These are phyloP conservation scores for Sebastiscus tertius DNA, from an alignment of 2,797 vertebrate species.

Conservation along the genomic window DNA sequence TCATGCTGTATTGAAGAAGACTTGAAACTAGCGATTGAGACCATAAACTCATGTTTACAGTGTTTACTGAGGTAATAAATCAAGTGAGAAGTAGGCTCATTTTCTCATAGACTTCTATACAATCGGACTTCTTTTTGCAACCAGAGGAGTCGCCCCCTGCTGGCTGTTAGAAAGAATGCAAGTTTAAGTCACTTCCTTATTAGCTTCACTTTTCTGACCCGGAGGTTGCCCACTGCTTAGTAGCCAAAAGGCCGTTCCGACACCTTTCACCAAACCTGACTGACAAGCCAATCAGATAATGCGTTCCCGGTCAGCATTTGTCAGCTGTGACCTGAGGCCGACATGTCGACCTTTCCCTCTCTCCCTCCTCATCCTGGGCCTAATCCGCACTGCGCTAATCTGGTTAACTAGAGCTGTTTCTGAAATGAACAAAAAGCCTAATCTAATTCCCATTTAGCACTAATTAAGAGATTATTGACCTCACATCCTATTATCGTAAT, in stretches of 20 bases:
- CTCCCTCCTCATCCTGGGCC: slow-evolving; percentile 32
- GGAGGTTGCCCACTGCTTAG: too few species aligned
- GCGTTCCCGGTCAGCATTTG: background rate
- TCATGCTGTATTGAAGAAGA: too few species aligned
- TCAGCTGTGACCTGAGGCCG: slow-evolving; percentile 17
- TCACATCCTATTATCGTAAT: slow-evolving; percentile 74
- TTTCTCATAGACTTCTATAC: too few species aligned
- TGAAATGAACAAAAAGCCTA: slow-evolving; percentile 69
- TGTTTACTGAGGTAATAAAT: too few species aligned
- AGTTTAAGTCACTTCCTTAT: too few species aligned
- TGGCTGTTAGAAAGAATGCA: too few species aligned
- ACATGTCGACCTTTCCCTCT: slow-evolving; percentile 17
- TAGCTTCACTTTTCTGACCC: too few species aligned
- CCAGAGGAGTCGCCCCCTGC: too few species aligned
- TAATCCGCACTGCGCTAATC: slow-evolving; percentile 74
- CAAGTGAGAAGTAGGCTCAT: too few species aligned
- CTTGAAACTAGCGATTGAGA: too few species aligned
- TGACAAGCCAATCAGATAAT: slow-evolving; percentile 42
- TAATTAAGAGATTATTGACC: slow-evolving; percentile 81
- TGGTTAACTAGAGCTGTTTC: slow-evolving; percentile 73
- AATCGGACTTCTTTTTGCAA: too few species aligned
- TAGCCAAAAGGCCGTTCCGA: background rate
- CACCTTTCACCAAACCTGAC: slow-evolving; percentile 25
- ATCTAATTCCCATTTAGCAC: slow-evolving; percentile 80
- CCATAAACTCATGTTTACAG: too few species aligned